phyloP scores from a whole-genome alignment of 2,113 vertebrate genomes.

The Pica pica region DNA sequence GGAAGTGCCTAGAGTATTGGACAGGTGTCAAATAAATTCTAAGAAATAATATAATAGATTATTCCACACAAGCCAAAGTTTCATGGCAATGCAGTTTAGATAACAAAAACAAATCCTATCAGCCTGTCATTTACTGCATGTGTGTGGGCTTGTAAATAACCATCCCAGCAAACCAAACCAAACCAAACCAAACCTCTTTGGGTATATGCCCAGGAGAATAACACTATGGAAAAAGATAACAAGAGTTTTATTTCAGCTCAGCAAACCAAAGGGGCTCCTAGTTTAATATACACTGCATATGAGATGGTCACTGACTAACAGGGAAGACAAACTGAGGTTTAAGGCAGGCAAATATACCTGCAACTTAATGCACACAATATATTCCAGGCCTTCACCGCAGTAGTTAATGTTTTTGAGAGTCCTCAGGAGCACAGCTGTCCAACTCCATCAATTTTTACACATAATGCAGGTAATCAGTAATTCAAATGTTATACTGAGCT shows the following conservation, averaged over 20 bases:
- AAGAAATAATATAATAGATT: not conserved
- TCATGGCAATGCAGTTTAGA: not conserved
- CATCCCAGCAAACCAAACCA: not conserved
- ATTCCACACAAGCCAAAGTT: not conserved
- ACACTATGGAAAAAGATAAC: not conserved
- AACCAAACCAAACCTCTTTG: not conserved
- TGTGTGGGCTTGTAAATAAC: not conserved
- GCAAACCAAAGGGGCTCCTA: not conserved
- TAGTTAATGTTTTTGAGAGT: not conserved
- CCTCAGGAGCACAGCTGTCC: not conserved
- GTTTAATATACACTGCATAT: not conserved
- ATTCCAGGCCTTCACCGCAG: not conserved
- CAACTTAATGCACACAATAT: not conserved
- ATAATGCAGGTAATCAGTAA: not conserved
- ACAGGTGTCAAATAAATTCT: not conserved
- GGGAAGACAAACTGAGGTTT: not conserved
- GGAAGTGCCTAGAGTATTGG: not conserved
- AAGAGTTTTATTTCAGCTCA: not conserved
- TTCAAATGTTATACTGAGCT: not conserved
- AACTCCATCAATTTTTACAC: not conserved
- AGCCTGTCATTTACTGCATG: not conserved
- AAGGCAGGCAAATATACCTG: not conserved
- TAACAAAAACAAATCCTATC: not conserved
- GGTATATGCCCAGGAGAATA: not conserved
- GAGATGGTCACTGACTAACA: not conserved